phyloP scores from a whole-genome alignment of 2,888 invertebrate species.

The Drosophila mulleri region DNA sequence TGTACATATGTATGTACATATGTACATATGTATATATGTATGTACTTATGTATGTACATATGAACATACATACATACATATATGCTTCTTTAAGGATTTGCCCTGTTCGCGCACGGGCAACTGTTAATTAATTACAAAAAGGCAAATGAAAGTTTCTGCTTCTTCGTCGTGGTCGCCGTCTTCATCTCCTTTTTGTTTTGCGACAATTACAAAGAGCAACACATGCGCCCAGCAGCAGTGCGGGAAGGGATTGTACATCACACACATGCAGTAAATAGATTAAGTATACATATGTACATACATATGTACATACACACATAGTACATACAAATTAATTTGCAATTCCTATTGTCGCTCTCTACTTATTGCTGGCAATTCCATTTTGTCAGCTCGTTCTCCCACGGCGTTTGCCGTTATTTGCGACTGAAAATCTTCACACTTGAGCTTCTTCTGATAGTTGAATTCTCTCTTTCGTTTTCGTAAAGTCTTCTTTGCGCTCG shows the following conservation, averaged over 20 bases:
- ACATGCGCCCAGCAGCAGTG: not conserved
- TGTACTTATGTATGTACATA: no score
- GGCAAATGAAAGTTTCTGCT: slow-evolving; percentile 63
- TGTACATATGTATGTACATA: no score
- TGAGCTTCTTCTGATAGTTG: not conserved
- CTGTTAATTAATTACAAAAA: slow-evolving; percentile 69
- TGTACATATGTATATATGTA: no score
- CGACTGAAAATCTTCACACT: not conserved
- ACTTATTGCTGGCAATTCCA: not conserved
- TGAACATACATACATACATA: not conserved
- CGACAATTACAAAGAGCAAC: slow-evolving; percentile 38
- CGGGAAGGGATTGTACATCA: not conserved
- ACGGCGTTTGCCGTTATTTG: slow-evolving; percentile 9
- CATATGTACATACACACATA: not conserved
- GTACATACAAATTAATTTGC: not conserved
- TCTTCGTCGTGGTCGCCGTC: slow-evolving; percentile 7
- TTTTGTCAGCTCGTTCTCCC: slow-evolving; percentile 5
- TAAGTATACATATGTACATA: not conserved
- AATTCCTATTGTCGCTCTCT: not conserved
- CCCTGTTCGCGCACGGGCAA: slow-evolving; percentile 42
- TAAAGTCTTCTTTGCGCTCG: slow-evolving; percentile 6
- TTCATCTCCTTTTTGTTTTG: slow-evolving; percentile 24
- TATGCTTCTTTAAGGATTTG: slow-evolving; percentile 27
- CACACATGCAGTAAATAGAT: not conserved
- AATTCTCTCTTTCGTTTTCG: slow-evolving; percentile 4